Evolutionary conservation across 2,113 vertebrate genomes (phyloP), one percentile per base, ranked within the genome.

Genomic region (Erinaceus europaeus): DNA sequence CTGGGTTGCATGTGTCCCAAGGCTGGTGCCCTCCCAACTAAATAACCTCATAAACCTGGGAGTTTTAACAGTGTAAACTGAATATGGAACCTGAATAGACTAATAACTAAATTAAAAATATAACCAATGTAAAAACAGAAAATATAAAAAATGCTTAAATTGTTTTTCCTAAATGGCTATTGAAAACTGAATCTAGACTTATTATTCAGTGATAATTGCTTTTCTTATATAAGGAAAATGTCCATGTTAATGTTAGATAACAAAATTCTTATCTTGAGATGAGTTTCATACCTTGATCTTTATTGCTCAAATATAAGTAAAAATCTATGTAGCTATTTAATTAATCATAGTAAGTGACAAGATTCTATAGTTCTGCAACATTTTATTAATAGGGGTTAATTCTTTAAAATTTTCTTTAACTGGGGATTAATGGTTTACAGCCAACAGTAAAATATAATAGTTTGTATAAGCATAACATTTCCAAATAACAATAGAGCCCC

Each of bases 111-210:
- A n/a, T n/a, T n/a, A n/a, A n/a, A n/a, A n/a, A n/a, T n/a, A n/a
- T n/a, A n/a, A n/a, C n/a, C n/a, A n/a, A n/a, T n/a, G n/a, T n/a
- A n/a, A n/a, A n/a, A n/a, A n/a, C n/a, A n/a, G n/a, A 72, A 73
- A 53, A 75, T 93, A 91, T 2, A 90, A 90, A 96, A 82, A 75
- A 44, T 74, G 34, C 86, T 94, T 93, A 91, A 95, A 88, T 75
- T 76, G 91, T 52, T 95, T 94, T n/a, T 90, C 81, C 86, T 93
- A 94, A 95, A 44, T 91, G 61, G 91, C 64, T 91, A 86, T 85
- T 61, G 20, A 72, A 81, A 68, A 46, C 53, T 92, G 75, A 67
- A 40, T 86, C 52, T 91, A 83, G 32, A 94, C 84, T 79, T 94
- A 79, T 13, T 83, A 89, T 90, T 94, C 82, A 88, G 79, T 73